A percentile compares a stretch with the other conserved stretches of the same genome.
Evolutionary conservation across 2,888 invertebrate species (phyloP).

Genomic region (Masnerella sp.): DNA sequence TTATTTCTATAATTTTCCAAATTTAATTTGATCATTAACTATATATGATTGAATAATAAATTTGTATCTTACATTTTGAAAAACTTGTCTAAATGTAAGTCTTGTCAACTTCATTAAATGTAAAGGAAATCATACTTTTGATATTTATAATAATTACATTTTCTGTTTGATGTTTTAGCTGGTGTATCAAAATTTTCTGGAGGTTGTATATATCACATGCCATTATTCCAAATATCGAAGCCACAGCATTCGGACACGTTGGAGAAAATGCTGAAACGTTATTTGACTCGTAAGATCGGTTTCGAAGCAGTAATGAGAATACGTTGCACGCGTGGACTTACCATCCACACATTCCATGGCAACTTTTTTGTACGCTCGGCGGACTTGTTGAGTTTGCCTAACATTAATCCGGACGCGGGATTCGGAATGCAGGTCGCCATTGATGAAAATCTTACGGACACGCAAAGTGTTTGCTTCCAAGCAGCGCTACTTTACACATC

Average conservation of each 20-base stretch:
- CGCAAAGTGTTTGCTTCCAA: conserved; percentile 96
- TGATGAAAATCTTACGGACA: conserved; percentile 92
- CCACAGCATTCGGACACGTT: conserved; percentile 86
- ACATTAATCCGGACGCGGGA: conserved; percentile 98
- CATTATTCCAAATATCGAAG: conserved; percentile 88
- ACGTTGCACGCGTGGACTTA: conserved; percentile 93
- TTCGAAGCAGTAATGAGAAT: conserved; percentile 99
- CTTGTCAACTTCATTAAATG: too few relatives aligned
- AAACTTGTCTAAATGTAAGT: too few relatives aligned
- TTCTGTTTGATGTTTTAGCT: conserved; percentile 81
- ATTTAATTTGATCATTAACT: too few relatives aligned
- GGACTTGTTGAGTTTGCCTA: conserved; percentile 95
- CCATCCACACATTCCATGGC: conserved; percentile 99
- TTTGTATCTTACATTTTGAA: too few relatives aligned
- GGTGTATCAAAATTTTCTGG: conserved; percentile 97
- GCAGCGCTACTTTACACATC: conserved; percentile 98
- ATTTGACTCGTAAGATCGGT: conserved; percentile 97
- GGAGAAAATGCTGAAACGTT: conserved; percentile 88
- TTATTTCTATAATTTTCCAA: too few relatives aligned
- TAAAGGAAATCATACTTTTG: too few relatives aligned
- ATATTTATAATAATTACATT: too few relatives aligned
- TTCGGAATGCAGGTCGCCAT: conserved; percentile 99
- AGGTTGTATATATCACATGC: conserved; percentile 95
- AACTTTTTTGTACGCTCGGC: conserved; percentile 99
- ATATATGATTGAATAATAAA: too few relatives aligned